Percentiles rank a stretch among this genome's conserved stretches.
These are phyloP conservation scores for Chrysolophus pictus DNA, from an alignment of 2,797 vertebrate genomes.

Conservation along the genomic window DNA sequence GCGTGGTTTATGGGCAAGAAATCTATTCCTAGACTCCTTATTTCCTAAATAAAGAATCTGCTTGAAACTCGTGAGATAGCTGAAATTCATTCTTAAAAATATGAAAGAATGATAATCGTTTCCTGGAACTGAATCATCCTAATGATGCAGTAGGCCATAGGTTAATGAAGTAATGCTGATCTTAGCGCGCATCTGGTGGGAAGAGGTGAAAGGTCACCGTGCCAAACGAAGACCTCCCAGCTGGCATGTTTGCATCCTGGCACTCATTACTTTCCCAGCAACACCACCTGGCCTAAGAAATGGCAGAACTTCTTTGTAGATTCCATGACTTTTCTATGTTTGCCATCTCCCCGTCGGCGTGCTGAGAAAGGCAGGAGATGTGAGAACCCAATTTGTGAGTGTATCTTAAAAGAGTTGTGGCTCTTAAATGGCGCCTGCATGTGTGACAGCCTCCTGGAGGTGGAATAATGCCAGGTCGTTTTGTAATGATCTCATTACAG, in stretches of 20 bases:
- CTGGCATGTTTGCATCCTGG: background rate
- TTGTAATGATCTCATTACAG: background rate
- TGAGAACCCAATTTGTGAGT: background rate
- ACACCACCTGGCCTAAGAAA: background rate
- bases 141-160: constrained; percentile 33
- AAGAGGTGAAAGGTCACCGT: background rate
- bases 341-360: background rate
- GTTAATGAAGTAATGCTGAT: background rate
- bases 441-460: background rate
- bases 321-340: background rate
- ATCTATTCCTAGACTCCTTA: background rate
- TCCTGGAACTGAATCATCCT: background rate
- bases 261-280: background rate
- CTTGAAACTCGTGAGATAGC: background rate
- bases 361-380: background rate
- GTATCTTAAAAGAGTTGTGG: background rate
- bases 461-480: background rate
- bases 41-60: background rate
- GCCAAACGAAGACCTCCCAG: background rate
- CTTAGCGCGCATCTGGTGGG: background rate
- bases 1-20: background rate
- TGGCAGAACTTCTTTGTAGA: background rate
- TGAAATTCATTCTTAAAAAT: background rate
- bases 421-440: background rate
- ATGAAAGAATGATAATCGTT: background rate